phyloP scores from a whole-genome alignment of 2,797 vertebrate genomes.

The Clamator glandarius region DNA sequence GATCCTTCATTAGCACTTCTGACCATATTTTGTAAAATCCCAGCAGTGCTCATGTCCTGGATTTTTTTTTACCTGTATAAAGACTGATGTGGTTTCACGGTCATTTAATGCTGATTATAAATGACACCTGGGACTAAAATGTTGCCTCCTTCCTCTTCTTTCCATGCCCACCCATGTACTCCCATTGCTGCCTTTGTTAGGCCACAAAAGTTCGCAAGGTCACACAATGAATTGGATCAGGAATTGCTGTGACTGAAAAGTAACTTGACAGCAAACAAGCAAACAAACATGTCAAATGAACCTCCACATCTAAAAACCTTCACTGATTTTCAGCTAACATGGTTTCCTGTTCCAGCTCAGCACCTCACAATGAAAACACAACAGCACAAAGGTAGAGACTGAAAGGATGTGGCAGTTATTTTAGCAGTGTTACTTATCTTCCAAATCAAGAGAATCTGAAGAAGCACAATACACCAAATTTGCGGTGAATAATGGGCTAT shows the following conservation, averaged over 20 bases:
- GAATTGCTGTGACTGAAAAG: not conserved
- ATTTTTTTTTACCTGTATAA: not conserved
- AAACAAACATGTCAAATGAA: not conserved
- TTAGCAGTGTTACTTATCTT: not conserved
- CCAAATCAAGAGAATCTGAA: not conserved
- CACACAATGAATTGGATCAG: not conserved
- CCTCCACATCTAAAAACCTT: not conserved
- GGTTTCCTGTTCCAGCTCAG: not conserved
- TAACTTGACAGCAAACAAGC: constrained; percentile 3
- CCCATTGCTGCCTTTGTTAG: constrained; percentile 26
- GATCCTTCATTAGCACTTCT: not conserved
- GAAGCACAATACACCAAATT: not conserved
- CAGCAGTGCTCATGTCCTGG: not conserved
- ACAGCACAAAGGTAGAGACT: not conserved
- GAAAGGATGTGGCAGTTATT: not conserved
- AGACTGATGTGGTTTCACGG: not conserved
- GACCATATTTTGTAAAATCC: not conserved
- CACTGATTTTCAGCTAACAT: not conserved
- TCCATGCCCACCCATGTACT: not conserved
- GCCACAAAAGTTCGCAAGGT: not conserved
- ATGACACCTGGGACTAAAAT: not conserved
- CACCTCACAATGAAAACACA: not conserved
- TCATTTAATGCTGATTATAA: not conserved
- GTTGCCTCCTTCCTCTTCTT: not conserved
- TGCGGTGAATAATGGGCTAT: not conserved